phyloP scores from a whole-genome alignment of 2,797 vertebrate species.

The Lagodon rhomboides region DNA sequence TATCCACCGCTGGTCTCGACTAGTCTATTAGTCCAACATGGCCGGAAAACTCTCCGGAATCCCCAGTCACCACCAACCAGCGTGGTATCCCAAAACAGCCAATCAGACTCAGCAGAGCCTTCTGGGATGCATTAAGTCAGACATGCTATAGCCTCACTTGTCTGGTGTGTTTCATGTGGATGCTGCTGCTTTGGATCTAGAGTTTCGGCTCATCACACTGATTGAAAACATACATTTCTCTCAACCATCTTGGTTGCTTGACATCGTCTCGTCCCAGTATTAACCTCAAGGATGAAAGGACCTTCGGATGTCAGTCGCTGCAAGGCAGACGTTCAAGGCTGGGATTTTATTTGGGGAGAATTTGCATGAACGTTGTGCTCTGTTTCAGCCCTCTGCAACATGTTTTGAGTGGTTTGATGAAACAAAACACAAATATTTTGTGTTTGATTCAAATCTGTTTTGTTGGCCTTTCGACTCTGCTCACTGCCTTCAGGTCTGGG shows the following conservation, averaged over 20 bases:
- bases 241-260: slow-evolving; percentile 17
- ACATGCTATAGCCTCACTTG: slow-evolving; percentile 49
- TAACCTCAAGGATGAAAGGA: slow-evolving; percentile 34
- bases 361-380: slow-evolving; percentile 49
- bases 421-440: slow-evolving; percentile 35
- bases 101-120: slow-evolving; percentile 44
- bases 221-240: slow-evolving; percentile 66
- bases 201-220: slow-evolving; percentile 67
- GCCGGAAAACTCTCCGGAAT: slow-evolving; percentile 61
- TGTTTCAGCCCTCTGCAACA: not conserved
- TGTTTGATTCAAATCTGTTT: slow-evolving; percentile 10
- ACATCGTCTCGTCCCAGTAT: slow-evolving; percentile 7
- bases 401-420: slow-evolving; percentile 35
- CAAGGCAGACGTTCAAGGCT: not conserved
- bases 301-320: not conserved
- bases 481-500: slow-evolving; percentile 3
- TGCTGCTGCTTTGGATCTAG: slow-evolving; percentile 57
- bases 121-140: slow-evolving; percentile 78
- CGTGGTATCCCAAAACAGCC: slow-evolving; percentile 58
- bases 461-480: slow-evolving; percentile 2
- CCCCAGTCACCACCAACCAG: slow-evolving; percentile 58
- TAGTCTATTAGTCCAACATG: slow-evolving; percentile 48
- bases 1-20: slow-evolving; percentile 20
- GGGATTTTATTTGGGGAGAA: not conserved
- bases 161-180: slow-evolving; percentile 69